Base-by-base conservation (phyloP, 2,888 invertebrate species). In the Cataglyphis cursor region DNA sequence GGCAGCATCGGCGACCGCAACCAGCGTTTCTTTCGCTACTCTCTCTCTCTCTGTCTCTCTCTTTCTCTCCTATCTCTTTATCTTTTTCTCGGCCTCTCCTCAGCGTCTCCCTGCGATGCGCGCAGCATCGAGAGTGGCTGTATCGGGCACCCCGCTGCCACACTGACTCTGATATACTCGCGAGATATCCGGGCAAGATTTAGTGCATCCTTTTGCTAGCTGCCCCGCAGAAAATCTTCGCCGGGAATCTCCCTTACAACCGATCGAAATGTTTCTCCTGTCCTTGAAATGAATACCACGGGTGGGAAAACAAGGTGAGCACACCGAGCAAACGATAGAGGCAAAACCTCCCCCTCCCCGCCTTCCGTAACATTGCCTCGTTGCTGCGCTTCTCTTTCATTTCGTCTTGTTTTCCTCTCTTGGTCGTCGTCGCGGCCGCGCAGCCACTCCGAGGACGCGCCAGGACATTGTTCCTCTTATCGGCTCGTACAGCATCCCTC, bases 101-200 rank as follows among this genome's bases (percentile, higher is more conserved):
- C 81, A 41, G 62, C 68, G 51, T 57, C 51, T 51, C 51, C 44
- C 51, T 48, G 54, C 73, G 72, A 68, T 68, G 72, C 65, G 65
- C 65, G 65, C 65, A 82, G 81, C 75, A 80, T 80, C 83, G 78
- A 76, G 86, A 74, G 80, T 88, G 90, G 87, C 87, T 85, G 91
- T 90, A 86, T 87, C 90, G 90, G 93, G 92, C 94, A 94, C 93
- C 94, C 94, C 93, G 94, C 94, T 94, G 94, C 93, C 93, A 93
- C 92, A 94, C 93, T 93, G 93, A 93, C 94, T 94, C 93, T 92
- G 94, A 94, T 94, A 94, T 94, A 93, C 93, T 92, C 92, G 90
- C 91, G 91, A 94, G 94, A 94, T 94, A 94, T 92, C 93, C 91
- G 91, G 90, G 85, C 90, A 93, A 94, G 94, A 94, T 94, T 94